phyloP scores from a whole-genome alignment of 2,888 invertebrate species.

The Caenorhabditis panamensis region DNA sequence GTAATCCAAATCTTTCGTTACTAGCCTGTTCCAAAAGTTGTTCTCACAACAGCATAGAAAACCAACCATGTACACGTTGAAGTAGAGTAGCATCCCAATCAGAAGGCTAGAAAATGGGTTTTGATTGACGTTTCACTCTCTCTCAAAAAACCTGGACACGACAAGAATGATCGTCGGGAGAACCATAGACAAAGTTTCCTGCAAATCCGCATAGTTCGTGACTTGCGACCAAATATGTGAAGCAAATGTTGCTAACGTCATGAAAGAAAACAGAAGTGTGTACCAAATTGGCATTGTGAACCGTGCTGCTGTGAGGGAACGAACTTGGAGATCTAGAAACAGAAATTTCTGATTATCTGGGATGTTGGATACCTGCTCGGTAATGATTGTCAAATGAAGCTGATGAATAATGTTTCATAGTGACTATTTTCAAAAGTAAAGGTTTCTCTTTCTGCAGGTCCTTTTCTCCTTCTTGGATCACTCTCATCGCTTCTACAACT shows the following conservation, averaged over 20 bases:
- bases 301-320: conserved; percentile 69
- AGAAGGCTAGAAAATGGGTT: too few relatives aligned
- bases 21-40: conserved; percentile 57
- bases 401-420: conserved; percentile 71
- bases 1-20: conserved; percentile 64
- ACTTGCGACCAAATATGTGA: conserved; percentile 77
- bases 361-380: conserved; percentile 63
- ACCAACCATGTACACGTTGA: conserved; percentile 72
- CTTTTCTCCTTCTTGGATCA: conserved; percentile 57
- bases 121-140: too few relatives aligned
- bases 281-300: conserved; percentile 75
- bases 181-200: conserved; percentile 61
- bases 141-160: conserved; percentile 72
- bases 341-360: too few relatives aligned
- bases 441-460: conserved; percentile 60
- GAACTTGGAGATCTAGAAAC: conserved; percentile 69
- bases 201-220: conserved; percentile 69
- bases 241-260: conserved; percentile 70
- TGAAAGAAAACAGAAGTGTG: conserved; percentile 70
- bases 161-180: conserved; percentile 67
- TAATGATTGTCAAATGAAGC: conserved; percentile 70
- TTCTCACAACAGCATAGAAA: conserved; percentile 75
- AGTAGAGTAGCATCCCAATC: conserved; percentile 69
- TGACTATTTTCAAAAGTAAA: conserved; percentile 62
- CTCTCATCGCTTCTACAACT: conserved; percentile 69